phyloP scores from a whole-genome alignment of 2,888 invertebrate genomes.

The Agrochola litura region DNA sequence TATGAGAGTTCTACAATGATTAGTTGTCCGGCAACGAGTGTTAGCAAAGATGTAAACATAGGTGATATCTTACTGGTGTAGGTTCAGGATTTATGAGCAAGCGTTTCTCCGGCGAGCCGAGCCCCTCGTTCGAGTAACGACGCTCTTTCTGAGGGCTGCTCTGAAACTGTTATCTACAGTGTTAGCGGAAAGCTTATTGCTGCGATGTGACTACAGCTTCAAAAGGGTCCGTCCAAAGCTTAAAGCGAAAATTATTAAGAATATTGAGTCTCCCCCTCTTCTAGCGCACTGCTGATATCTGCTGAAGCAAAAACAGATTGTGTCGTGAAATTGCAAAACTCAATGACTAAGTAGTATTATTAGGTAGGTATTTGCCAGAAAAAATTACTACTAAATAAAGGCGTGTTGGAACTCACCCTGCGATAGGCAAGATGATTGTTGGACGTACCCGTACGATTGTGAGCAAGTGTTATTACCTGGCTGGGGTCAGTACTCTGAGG shows the following conservation, averaged over 20 bases:
- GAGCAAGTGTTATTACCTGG: constrained; percentile 79
- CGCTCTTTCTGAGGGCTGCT: constrained; percentile 87
- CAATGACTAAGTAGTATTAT: constrained; percentile 17
- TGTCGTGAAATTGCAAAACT: constrained; percentile 25
- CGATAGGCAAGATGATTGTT: constrained; percentile 48
- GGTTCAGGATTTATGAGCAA: constrained; percentile 89
- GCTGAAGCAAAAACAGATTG: constrained; percentile 51
- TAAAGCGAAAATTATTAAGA: constrained; percentile 45
- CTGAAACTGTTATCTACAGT: constrained; percentile 87
- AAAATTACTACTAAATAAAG: constrained; percentile 18
- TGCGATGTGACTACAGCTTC: constrained; percentile 51
- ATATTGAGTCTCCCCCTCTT: constrained; percentile 25
- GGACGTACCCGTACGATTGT: constrained; percentile 75
- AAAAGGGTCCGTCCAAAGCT: constrained; percentile 66
- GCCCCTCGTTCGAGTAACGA: constrained; percentile 86
- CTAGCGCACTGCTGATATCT: constrained; percentile 46
- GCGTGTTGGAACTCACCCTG: constrained; percentile 34
- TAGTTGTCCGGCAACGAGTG: constrained; percentile 43
- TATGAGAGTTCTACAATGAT: constrained; percentile 48
- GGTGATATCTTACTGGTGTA: constrained; percentile 86
- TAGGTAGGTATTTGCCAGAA: constrained; percentile 5
- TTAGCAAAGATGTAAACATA: constrained; percentile 60
- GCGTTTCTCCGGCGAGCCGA: constrained; percentile 88
- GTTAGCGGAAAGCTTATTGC: constrained; percentile 78
- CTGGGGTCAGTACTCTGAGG: constrained; percentile 81